phyloP scores from a whole-genome alignment of 2,113 vertebrate species.

The Abramis brama region DNA sequence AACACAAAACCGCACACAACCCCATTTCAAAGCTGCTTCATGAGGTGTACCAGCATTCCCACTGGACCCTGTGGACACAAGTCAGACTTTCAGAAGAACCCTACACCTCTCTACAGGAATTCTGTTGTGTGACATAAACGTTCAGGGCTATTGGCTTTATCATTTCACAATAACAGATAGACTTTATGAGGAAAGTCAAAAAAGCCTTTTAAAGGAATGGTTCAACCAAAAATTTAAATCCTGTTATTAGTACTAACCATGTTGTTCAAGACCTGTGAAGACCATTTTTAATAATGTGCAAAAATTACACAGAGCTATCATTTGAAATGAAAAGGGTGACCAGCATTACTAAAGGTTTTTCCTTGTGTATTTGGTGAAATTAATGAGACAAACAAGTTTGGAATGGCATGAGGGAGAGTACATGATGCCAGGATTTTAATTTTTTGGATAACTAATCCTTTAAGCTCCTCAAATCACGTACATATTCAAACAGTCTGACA shows the following conservation, averaged over 20 bases:
- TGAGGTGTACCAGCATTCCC: not conserved
- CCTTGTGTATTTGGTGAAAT: not conserved
- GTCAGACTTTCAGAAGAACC: not conserved
- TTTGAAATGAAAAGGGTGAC: not conserved
- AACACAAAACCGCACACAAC: constrained; percentile 72
- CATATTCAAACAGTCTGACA: not conserved
- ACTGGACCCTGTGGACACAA: constrained; percentile 5
- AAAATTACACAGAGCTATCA: not conserved
- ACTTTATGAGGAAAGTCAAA: not conserved
- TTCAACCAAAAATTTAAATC: not conserved
- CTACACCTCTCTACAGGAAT: not conserved
- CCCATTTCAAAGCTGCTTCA: not conserved
- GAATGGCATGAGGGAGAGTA: not conserved
- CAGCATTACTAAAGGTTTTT: not conserved
- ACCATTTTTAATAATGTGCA: not conserved
- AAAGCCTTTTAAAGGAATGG: not conserved
- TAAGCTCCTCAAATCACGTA: not conserved
- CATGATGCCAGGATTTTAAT: not conserved
- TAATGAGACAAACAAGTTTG: not conserved
- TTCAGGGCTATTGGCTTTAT: not conserved
- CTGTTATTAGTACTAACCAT: not conserved
- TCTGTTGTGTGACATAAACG: not conserved
- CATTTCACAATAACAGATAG: not conserved
- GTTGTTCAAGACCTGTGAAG: not conserved
- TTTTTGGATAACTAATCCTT: not conserved